Conservation (phyloP, 2,888 invertebrate species). For the Protonemura montana region DNA sequence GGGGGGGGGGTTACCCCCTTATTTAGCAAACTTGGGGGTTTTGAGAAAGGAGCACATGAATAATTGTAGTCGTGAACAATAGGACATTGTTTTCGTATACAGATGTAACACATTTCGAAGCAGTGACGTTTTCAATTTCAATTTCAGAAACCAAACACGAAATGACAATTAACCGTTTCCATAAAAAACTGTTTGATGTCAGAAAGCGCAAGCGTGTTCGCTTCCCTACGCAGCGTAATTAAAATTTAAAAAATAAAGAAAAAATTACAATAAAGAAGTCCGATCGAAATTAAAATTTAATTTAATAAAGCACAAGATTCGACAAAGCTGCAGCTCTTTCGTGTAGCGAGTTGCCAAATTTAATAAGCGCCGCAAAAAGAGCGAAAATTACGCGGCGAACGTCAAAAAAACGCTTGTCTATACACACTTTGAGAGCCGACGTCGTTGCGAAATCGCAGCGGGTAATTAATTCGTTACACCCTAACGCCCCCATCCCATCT, state of each 20-base stretch:
- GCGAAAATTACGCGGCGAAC: background rate
- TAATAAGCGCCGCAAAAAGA: background rate
- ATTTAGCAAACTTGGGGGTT: no score
- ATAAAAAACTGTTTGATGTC: background rate
- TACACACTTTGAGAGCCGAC: background rate
- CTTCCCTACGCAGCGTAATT: background rate
- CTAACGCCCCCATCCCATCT: background rate
- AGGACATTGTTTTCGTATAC: no score
- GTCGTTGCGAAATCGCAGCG: background rate
- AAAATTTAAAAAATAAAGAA: background rate
- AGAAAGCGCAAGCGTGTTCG: no score
- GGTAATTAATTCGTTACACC: background rate
- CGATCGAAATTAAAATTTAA: background rate
- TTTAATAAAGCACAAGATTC: background rate
- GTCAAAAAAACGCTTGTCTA: background rate
- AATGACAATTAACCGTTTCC: background rate
- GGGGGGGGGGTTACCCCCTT: no score
- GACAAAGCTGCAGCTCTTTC: background rate
- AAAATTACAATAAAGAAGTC: background rate
- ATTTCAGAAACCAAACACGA: background rate
- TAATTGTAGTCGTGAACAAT: no score
- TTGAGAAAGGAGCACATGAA: no score
- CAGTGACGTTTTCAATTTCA: no score
- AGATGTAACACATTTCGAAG: no score
- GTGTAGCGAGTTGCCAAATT: background rate